Conservation (phyloP, 2,888 invertebrate species). For the Prostheceraeus crozeri region DNA sequence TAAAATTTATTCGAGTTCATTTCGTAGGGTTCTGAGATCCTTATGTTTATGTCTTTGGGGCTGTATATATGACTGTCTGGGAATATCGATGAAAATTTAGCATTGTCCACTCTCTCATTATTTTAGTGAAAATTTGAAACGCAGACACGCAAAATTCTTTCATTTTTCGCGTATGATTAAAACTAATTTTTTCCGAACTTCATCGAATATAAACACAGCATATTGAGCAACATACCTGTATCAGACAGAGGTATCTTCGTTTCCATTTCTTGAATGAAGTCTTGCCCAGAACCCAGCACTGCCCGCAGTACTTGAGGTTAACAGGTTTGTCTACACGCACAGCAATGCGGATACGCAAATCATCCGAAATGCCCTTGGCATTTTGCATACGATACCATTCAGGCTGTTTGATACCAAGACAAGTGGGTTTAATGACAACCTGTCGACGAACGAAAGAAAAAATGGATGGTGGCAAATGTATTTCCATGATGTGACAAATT, state of each 20-base stretch:
- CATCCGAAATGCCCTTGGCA: slow-evolving; percentile 86
- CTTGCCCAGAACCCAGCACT: slow-evolving; percentile 64
- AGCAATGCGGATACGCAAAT: slow-evolving; percentile 88
- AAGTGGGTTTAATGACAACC: slow-evolving; percentile 61
- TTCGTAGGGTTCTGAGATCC: too few species aligned
- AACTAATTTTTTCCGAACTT: too few species aligned
- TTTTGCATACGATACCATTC: slow-evolving; percentile 98
- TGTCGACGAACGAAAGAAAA: slow-evolving; percentile 43
- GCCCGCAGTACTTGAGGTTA: slow-evolving; percentile 97
- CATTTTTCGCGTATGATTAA: too few species aligned
- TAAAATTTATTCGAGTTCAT: too few species aligned
- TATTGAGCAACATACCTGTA: slow-evolving; percentile 81
- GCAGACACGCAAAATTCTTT: too few species aligned
- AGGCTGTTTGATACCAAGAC: slow-evolving; percentile 60
- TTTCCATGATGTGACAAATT: slow-evolving; percentile 30
- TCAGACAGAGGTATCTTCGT: slow-evolving; percentile 90
- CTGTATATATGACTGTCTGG: too few species aligned
- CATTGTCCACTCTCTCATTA: too few species aligned
- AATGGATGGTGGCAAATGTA: too few species aligned
- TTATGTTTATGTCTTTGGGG: too few species aligned
- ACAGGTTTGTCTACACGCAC: slow-evolving; percentile 96
- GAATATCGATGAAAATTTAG: too few species aligned
- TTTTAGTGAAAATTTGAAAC: too few species aligned
- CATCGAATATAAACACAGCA: too few species aligned
- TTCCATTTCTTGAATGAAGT: slow-evolving; percentile 99